phyloP scores from a whole-genome alignment of 2,888 invertebrate genomes.

The Machimus rusticus region DNA sequence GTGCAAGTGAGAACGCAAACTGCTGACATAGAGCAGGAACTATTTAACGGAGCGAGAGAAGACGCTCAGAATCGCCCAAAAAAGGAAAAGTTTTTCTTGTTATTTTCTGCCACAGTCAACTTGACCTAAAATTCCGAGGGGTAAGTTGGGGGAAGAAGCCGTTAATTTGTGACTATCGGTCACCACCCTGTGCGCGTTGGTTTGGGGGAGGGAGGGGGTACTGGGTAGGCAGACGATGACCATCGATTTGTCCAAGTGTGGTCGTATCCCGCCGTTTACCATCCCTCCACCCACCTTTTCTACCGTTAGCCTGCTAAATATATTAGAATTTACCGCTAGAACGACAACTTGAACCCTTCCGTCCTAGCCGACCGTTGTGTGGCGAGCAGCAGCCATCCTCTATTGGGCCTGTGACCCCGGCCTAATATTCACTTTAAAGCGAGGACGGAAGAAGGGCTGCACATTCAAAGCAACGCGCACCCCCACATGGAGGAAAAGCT shows the following conservation, averaged over 20 bases:
- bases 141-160: slow-evolving; percentile 14
- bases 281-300: neutral
- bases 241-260: neutral
- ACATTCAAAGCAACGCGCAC: neutral
- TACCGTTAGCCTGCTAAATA: neutral
- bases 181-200: neutral
- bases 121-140: slow-evolving; percentile 30
- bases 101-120: slow-evolving; percentile 29
- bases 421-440: slow-evolving; percentile 15
- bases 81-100: neutral
- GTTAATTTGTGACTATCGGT: slow-evolving; percentile 27
- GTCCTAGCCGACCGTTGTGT: neutral
- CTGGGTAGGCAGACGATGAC: neutral
- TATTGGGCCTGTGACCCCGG: slow-evolving; percentile 32
- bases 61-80: neutral
- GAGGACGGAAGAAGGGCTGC: neutral
- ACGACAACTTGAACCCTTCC: neutral
- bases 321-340: neutral
- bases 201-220: neutral
- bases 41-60: slow-evolving; percentile 12
- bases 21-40: neutral
- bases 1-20: slow-evolving; percentile 9
- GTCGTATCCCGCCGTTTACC: neutral
- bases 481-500: neutral
- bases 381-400: neutral